These are phyloP conservation scores for Hipparchia sbordonii DNA, from an alignment of 2,888 invertebrate genomes.

Conservation along the genomic window DNA sequence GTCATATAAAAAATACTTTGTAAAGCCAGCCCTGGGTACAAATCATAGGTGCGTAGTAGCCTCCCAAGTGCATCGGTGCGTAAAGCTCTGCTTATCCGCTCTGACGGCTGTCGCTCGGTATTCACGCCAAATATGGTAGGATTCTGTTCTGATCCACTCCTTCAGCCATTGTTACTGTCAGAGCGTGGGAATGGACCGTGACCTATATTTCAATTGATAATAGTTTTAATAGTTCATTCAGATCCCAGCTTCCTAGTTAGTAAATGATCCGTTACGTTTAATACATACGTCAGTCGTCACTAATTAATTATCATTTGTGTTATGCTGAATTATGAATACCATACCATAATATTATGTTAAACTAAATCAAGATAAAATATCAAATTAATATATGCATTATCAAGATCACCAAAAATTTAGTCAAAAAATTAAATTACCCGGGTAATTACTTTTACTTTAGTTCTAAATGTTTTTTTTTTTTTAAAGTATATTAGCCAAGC, in stretches of 20 bases:
- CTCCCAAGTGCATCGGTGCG: conserved; percentile 48
- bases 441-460: no score
- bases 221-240: conserved; percentile 17
- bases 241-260: conserved; percentile 10
- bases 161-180: conserved; percentile 52
- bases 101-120: conserved; percentile 58
- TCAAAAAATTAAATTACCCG: no score
- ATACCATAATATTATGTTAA: no score
- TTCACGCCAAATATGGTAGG: conserved; percentile 72
- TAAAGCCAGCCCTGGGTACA: conserved; percentile 34
- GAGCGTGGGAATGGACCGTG: conserved; percentile 62
- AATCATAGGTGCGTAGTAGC: conserved; percentile 37
- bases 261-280: conserved; percentile 17
- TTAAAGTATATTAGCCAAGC: no score
- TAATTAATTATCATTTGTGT: no score
- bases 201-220: conserved; percentile 54
- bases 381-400: no score
- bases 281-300: neutral
- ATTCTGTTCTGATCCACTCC: conserved; percentile 41
- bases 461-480: no score
- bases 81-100: conserved; percentile 58
- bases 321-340: no score
- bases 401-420: no score
- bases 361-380: no score
- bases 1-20: neutral